A percentile compares a stretch with the other conserved stretches of the same genome.
phyloP scores from a whole-genome alignment of 2,888 invertebrate species.

The Sthenelais limicola region DNA sequence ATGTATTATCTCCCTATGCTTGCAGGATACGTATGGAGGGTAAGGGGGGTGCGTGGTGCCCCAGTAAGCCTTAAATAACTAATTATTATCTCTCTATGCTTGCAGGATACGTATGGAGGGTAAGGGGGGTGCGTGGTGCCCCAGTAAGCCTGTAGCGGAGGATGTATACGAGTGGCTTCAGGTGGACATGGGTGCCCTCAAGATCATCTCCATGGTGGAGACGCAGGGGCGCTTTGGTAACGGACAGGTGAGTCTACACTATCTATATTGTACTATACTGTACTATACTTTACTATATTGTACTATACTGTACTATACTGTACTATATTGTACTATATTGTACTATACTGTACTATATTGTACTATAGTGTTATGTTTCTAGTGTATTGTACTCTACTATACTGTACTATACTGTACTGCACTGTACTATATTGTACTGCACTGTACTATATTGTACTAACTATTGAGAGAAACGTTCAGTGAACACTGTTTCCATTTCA shows the following conservation, averaged over 20 bases:
- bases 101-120: constrained; percentile 75
- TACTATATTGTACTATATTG: too few relatives aligned
- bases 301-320: too few relatives aligned
- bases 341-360: too few relatives aligned
- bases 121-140: constrained; percentile 96
- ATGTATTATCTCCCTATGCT: not conserved
- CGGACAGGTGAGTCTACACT: constrained; percentile 76
- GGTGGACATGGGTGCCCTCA: constrained; percentile 83
- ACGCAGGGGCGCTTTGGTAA: constrained; percentile 95
- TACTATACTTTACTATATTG: too few relatives aligned
- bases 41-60: constrained; percentile 96
- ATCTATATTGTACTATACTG: not conserved
- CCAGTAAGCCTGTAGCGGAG: constrained; percentile 82
- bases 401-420: too few relatives aligned
- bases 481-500: too few relatives aligned
- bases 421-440: too few relatives aligned
- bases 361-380: too few relatives aligned
- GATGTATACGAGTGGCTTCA: constrained; percentile 85
- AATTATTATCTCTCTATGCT: not conserved
- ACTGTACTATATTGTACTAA: too few relatives aligned
- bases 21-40: constrained; percentile 75
- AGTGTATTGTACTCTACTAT: too few relatives aligned
- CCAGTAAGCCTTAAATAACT: constrained; percentile 83
- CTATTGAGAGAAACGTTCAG: too few relatives aligned
- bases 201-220: constrained; percentile 87